These are phyloP conservation scores for Microctonus brassicae DNA, from an alignment of 2,888 invertebrate genomes.

Conservation along the genomic window DNA sequence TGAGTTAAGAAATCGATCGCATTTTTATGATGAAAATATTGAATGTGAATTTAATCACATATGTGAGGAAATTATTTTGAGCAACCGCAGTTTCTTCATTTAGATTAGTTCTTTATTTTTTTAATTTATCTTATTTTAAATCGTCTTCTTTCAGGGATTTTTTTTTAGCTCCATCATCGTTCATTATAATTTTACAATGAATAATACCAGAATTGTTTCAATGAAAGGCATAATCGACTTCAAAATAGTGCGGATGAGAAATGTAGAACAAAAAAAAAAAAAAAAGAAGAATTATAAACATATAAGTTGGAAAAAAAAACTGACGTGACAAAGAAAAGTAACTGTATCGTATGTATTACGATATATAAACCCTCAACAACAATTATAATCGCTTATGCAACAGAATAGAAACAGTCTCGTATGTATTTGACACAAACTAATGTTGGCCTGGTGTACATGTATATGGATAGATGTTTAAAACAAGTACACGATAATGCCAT, in stretches of 20 bases:
- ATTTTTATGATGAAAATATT: not conserved
- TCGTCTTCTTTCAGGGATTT: too few species aligned
- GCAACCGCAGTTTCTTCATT: not conserved
- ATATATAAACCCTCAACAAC: slow-evolving; percentile 16
- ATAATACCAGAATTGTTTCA: slow-evolving; percentile 16
- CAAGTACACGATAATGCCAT: slow-evolving; percentile 15
- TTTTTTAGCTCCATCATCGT: not conserved
- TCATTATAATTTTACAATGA: slow-evolving; percentile 4
- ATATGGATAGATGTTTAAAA: slow-evolving; percentile 4
- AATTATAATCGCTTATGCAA: slow-evolving; percentile 31
- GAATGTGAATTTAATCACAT: not conserved
- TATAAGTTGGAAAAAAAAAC: not conserved
- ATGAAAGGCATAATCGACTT: not conserved
- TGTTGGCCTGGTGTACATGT: slow-evolving; percentile 11
- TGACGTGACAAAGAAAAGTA: slow-evolving; percentile 19
- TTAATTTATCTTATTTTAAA: too few species aligned
- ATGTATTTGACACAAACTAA: not conserved
- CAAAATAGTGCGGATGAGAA: slow-evolving; percentile 24
- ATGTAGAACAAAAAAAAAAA: slow-evolving; percentile 17
- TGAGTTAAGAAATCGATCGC: not conserved
- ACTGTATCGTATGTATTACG: slow-evolving; percentile 19
- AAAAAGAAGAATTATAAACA: not conserved
- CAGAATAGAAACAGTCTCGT: slow-evolving; percentile 20
- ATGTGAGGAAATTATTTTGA: not conserved
- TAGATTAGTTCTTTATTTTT: not conserved